Evolutionary conservation across 2,113 vertebrate genomes (phyloP), one percentile per base, ranked within the genome.

Genomic region (Hypocryptadius cinnamomeus): DNA sequence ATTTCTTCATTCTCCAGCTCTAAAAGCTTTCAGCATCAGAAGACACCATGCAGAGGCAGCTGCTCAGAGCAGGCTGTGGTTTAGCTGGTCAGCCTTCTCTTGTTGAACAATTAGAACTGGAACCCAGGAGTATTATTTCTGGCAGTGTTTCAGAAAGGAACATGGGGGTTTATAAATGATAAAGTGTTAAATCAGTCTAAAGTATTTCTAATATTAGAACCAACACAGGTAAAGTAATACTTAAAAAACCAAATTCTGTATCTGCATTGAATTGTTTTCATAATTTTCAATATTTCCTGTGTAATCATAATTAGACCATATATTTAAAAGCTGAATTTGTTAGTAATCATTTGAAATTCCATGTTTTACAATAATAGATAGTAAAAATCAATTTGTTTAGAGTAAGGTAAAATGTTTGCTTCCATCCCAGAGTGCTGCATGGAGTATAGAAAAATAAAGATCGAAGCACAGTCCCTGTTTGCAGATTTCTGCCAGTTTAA

Each of bases 31-130:
- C n/a, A 81, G 87, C 69, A 79, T 31, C 81, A 76, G 65, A 71
- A 92, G 66, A 39, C 24, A 51, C 13, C 2, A 3, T 48, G 66
- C 33, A 25, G 65, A 59, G 69, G 73, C 93, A 95, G 66, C 91
- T 94, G 85, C 85, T 97, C 42, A 69, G 83, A 79, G 54, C 79
- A 85, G 66, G 89, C 69, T 23, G 56, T 82, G 25, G 53, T 77
- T 79, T 59, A 66, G 42, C 76, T 90, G 83, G 74, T 77, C 78
- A 87, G 47, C 80, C 82, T 93, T 94, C 54, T 92, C 54, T 74
- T 90, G 50, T 60, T 90, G 82, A 79, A 82, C 79, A 94, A 84
- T 90, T 86, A 89, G 70, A 81, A 71, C 33, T 92, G 86, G 89
- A 83, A 65, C 64, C 22, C 61, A 15, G 12, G 23, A 59, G 35